These are phyloP conservation scores for Drosophila seclusa DNA, from an alignment of 2,888 invertebrate genomes.

Conservation along the genomic window DNA sequence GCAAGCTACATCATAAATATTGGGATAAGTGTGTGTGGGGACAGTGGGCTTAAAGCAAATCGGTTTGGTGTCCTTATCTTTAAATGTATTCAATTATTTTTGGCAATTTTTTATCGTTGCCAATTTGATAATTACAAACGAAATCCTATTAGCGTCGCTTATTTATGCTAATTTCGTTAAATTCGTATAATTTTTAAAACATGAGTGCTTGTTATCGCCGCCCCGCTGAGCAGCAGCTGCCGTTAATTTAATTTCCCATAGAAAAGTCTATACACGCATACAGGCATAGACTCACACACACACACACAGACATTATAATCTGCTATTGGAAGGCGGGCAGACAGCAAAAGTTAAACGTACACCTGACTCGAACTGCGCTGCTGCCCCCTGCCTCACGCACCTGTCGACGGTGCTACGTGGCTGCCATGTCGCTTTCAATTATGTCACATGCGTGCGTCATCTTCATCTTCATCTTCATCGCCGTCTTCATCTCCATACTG, in stretches of 20 bases:
- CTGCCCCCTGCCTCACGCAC: background rate
- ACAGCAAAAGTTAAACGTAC: constrained; percentile 56
- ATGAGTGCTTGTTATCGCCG: constrained; percentile 69
- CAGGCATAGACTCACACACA: constrained; percentile 7
- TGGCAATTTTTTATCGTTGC: constrained; percentile 35
- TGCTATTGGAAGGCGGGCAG: constrained; percentile 54
- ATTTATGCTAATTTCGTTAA: constrained; percentile 76
- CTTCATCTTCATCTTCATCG: constrained; percentile 45
- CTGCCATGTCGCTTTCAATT: constrained; percentile 74
- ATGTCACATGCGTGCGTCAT: constrained; percentile 72
- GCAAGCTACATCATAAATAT: constrained; percentile 3
- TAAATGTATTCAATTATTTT: constrained; percentile 49
- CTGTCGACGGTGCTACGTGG: constrained; percentile 49
- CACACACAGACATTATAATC: constrained; percentile 68
- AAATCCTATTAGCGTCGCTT: constrained; percentile 76
- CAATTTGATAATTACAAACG: constrained; percentile 77
- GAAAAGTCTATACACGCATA: constrained; percentile 26
- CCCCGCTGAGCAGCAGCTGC: constrained; percentile 43
- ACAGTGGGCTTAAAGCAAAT: constrained; percentile 21
- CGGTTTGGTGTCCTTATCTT: constrained; percentile 23
- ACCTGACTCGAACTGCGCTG: constrained; percentile 35
- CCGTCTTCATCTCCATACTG: constrained; percentile 17
- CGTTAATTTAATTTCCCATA: constrained; percentile 68
- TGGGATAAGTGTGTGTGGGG: background rate
- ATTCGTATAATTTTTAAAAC: constrained; percentile 68